Percentiles rank a stretch among this genome's conserved stretches.
Evolutionary conservation across 64 coral and sea anemone species (phyloP).

Genomic region (Anthopleura sola): DNA sequence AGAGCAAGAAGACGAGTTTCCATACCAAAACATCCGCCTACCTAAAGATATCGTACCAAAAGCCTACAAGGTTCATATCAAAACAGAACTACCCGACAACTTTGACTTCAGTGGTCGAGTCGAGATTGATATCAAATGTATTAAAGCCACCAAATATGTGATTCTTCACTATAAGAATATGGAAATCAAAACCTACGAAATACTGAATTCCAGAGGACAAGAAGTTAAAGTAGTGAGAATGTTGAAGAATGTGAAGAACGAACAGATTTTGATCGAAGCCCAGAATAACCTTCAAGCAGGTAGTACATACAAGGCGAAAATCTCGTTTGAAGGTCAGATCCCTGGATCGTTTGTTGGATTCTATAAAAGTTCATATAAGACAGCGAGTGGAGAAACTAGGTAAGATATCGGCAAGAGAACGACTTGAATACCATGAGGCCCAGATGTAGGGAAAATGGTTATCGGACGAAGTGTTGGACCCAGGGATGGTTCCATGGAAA

Average conservation of each 20-base stretch:
- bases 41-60: slow-evolving; percentile 65
- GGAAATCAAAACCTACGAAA: slow-evolving; percentile 54
- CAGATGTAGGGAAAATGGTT: no score
- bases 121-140: slow-evolving; percentile 45
- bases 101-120: slow-evolving; percentile 67
- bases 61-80: slow-evolving; percentile 70
- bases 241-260: slow-evolving; percentile 57
- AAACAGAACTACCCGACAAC: slow-evolving; percentile 50
- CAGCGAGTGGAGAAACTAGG: slow-evolving; percentile 63
- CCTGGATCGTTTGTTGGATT: slow-evolving; percentile 83
- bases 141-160: slow-evolving; percentile 55
- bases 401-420: no score
- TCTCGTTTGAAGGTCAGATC: slow-evolving; percentile 64
- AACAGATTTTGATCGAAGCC: slow-evolving; percentile 75
- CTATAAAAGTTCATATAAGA: slow-evolving; percentile 97
- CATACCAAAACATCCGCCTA: slow-evolving; percentile 59
- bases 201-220: slow-evolving; percentile 14
- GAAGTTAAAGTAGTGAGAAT: slow-evolving; percentile 43
- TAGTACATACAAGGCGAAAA: slow-evolving; percentile 64
- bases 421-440: no score
- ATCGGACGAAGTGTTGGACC: no score
- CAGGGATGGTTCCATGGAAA: no score
- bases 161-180: slow-evolving; percentile 62
- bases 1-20: slow-evolving; percentile 31
- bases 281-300: slow-evolving; percentile 32